Percentiles rank a stretch among this genome's conserved stretches.
These are phyloP conservation scores for Arctocebus calabarensis DNA, from an alignment of 2,797 vertebrate genomes.

Conservation along the genomic window DNA sequence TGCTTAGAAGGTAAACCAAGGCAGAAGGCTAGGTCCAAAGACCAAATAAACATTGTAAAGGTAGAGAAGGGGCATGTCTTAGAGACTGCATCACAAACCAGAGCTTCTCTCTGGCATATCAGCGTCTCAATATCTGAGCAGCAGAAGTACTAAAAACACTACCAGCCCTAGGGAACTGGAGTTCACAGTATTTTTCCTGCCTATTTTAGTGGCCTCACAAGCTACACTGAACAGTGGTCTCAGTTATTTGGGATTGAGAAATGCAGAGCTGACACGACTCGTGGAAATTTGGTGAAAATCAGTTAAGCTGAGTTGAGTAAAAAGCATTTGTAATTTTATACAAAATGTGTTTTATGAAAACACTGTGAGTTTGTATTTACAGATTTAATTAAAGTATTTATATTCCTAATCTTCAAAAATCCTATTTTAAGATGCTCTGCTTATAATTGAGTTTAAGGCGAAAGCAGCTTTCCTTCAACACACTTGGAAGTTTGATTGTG, in stretches of 20 bases:
- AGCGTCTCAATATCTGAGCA: background rate
- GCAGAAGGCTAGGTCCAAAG: background rate
- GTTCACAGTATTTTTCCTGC: background rate
- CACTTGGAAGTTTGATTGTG: background rate
- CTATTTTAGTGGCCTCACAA: background rate
- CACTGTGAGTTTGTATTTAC: background rate
- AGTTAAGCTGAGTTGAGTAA: background rate
- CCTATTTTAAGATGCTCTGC: background rate
- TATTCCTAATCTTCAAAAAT: slow-evolving; percentile 3
- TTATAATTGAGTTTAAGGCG: slow-evolving; percentile 18
- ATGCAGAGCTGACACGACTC: background rate
- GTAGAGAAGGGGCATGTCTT: background rate
- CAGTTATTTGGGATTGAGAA: background rate
- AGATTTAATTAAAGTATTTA: slow-evolving; percentile 29
- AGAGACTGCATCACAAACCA: background rate
- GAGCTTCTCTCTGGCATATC: background rate
- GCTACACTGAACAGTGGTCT: background rate
- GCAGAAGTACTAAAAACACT: background rate
- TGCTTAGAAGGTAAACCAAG: background rate
- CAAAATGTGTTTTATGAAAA: slow-evolving; percentile 26
- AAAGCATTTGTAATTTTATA: background rate
- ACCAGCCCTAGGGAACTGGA: background rate
- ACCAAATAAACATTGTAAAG: background rate
- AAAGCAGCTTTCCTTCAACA: slow-evolving; percentile 29
- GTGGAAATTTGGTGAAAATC: background rate